Conservation (phyloP, 2,888 invertebrate genomes). For the Bombylius major region DNA sequence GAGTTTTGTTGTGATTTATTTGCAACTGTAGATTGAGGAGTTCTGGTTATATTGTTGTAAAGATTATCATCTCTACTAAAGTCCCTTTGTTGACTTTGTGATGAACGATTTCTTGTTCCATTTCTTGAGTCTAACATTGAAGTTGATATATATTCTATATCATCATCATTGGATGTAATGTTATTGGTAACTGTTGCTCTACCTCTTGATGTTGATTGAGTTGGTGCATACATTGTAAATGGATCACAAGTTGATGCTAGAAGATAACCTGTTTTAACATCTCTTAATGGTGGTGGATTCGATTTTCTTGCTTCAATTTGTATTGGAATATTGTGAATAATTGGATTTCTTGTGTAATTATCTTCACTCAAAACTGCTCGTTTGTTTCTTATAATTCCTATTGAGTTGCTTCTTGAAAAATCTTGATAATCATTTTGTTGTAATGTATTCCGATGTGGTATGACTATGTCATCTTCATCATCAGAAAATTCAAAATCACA, state of each 20-base stretch:
- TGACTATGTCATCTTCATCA: constrained; percentile 22
- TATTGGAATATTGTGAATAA: constrained; percentile 20
- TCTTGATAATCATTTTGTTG: background rate
- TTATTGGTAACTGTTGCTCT: background rate
- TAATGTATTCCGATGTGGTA: background rate
- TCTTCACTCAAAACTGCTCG: background rate
- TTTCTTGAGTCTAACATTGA: background rate
- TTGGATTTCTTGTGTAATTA: constrained; percentile 1
- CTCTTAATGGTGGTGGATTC: constrained; percentile 21
- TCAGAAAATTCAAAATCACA: constrained; percentile 29
- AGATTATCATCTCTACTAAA: background rate
- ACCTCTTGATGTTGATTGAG: too few relatives aligned
- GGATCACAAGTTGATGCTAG: constrained; percentile 18
- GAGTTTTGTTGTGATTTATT: constrained; percentile 5
- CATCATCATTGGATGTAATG: background rate
- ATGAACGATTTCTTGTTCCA: background rate
- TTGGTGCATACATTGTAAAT: background rate
- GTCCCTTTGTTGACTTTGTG: background rate
- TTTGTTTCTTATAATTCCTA: background rate
- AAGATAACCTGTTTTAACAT: constrained; percentile 20
- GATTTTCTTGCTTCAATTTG: constrained; percentile 15
- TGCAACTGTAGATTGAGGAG: background rate
- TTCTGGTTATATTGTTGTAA: background rate
- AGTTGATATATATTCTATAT: too few relatives aligned
- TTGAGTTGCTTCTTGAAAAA: background rate